Base-by-base conservation (phyloP, 2,797 vertebrate species). In the Pangasius macronema region DNA sequence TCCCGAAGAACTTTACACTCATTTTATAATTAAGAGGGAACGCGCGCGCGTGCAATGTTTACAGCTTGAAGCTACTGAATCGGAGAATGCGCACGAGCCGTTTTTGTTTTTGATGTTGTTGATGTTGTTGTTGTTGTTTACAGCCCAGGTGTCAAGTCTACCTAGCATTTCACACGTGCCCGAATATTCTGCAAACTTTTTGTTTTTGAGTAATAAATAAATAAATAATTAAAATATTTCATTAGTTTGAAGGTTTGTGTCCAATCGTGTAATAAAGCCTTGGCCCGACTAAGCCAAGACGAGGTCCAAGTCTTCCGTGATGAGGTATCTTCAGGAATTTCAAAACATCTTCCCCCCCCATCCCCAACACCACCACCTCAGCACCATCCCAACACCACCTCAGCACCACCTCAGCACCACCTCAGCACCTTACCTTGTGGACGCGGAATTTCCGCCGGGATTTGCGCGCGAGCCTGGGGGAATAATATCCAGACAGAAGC, bases 351-450 rank as follows among this genome's bases (percentile, higher is more conserved):
- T 87, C n/a, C 61, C 30, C 85, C 51, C 11, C 36, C 27, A 5
- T 0, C 20, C 0, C 0, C 59, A 9, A 22, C 59, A 61, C 8
- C 59, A 76, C 51, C 11, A 42, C 7, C 6, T 8, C 42, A 42
- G 0, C 42, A 42, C 42, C 7, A 42, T 7, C 13, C 9, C 57
- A 59, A 1, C 57, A 18, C 5, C 14, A 59, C 0, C 59, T 1
- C 10, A 70, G 0, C 36, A 6, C 20, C 68, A 22, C 7, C 65
- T 18, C 18, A 1, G 18, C 75, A 20, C n/a, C 49, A 77, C 18
- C 39, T 84, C 87, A 89, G 0, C 95, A 42, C 42, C 42, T 94
- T 92, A 96, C 96, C 96, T 95, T 92, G 94, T 91, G 94, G 91
- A 93, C 91, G 92, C 91, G 88, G 91, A 80, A 73, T 93, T 73